Conservation (phyloP, 2,888 invertebrate genomes). For the Dexiosoma caninum region DNA sequence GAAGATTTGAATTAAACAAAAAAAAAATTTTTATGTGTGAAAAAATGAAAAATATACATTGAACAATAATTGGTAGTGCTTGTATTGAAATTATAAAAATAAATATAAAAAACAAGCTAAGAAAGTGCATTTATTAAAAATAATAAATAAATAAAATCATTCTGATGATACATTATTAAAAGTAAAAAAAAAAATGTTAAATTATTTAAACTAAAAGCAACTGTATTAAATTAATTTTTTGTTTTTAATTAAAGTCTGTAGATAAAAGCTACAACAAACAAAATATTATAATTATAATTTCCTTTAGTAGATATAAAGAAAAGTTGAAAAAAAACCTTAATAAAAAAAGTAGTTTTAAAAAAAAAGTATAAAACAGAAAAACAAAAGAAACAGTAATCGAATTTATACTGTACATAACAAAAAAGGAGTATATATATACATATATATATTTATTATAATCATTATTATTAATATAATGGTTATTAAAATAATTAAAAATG, state of each 20-base stretch:
- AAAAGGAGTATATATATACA: too few species aligned
- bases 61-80: slow-evolving; percentile 77
- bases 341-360: slow-evolving; percentile 38
- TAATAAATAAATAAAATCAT: slow-evolving; percentile 47
- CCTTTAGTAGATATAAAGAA: slow-evolving; percentile 42
- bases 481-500: slow-evolving; percentile 26
- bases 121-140: slow-evolving; percentile 74
- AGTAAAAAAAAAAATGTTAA: slow-evolving; percentile 37
- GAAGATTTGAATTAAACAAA: slow-evolving; percentile 27
- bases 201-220: slow-evolving; percentile 27
- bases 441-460: slow-evolving; percentile 65
- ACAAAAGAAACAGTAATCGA: slow-evolving; percentile 62
- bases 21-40: slow-evolving; percentile 29
- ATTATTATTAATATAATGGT: slow-evolving; percentile 42
- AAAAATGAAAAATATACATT: slow-evolving; percentile 53
- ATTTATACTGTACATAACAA: slow-evolving; percentile 63
- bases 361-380: slow-evolving; percentile 24
- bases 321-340: slow-evolving; percentile 1
- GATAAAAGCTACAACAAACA: slow-evolving; percentile 9
- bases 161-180: slow-evolving; percentile 19
- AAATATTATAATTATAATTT: slow-evolving; percentile 16
- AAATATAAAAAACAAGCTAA: slow-evolving; percentile 70
- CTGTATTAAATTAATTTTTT: neutral
- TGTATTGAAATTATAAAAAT: slow-evolving; percentile 66
- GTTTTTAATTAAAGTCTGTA: slow-evolving; percentile 10